These are phyloP conservation scores for Stenurella melanura DNA, from an alignment of 2,888 invertebrate genomes.

Conservation along the genomic window DNA sequence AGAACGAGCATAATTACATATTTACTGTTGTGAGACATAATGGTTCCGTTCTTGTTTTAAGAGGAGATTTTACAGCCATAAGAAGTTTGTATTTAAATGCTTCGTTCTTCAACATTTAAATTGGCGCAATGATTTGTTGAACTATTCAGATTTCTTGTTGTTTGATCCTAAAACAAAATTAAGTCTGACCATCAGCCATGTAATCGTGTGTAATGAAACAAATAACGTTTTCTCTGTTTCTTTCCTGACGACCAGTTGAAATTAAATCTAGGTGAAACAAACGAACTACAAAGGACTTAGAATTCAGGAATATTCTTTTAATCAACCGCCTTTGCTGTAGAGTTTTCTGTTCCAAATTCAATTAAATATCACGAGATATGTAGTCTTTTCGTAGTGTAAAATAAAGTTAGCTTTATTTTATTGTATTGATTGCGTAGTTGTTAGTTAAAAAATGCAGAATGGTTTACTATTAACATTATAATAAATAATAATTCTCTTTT, in stretches of 20 bases:
- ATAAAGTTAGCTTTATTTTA: not conserved
- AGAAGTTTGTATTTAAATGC: not conserved
- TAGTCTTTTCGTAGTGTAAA: not conserved
- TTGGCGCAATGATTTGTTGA: not conserved
- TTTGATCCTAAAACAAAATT: conserved; percentile 9
- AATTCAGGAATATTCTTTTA: conserved; percentile 10
- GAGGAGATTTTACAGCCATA: too few species aligned
- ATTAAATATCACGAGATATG: conserved; percentile 17
- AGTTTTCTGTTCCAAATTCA: conserved; percentile 23
- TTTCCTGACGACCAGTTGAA: conserved; percentile 17
- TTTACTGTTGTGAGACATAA: too few species aligned
- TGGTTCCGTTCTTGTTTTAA: too few species aligned
- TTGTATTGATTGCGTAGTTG: too few species aligned
- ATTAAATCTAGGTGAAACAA: conserved; percentile 31
- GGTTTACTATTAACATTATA: too few species aligned
- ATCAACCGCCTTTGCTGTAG: not conserved
- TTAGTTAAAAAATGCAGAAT: too few species aligned
- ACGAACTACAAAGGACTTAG: conserved; percentile 20
- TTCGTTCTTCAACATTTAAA: not conserved
- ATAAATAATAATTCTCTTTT: too few species aligned
- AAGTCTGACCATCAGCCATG: conserved; percentile 16
- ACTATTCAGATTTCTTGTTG: not conserved
- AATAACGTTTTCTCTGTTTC: not conserved
- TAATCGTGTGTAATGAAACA: conserved; percentile 31
- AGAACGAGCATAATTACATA: too few species aligned